Evolutionary conservation across 2,797 vertebrate genomes (phyloP).

Genomic region (Oreortyx pictus): DNA sequence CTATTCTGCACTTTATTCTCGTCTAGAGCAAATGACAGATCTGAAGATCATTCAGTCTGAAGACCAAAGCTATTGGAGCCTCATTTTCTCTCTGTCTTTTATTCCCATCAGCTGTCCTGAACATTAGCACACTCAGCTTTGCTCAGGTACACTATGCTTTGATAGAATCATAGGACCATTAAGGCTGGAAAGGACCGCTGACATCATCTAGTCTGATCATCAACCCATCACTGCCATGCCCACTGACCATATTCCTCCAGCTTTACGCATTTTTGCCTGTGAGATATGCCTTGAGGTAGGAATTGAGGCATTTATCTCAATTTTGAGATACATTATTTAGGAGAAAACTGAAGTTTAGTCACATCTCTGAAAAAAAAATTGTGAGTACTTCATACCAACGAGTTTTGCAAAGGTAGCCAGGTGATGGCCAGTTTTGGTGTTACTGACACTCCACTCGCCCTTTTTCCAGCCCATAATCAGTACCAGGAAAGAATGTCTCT

Average conservation of each 20-base stretch:
- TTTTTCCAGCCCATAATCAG: slow-evolving; percentile 33
- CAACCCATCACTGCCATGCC: too few species aligned
- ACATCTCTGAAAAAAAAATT: neutral
- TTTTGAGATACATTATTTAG: neutral
- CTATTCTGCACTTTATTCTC: neutral
- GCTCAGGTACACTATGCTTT: neutral
- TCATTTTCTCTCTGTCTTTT: slow-evolving; percentile 3
- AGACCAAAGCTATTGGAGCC: neutral
- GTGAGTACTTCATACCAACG: neutral
- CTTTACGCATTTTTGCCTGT: neutral
- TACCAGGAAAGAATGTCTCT: slow-evolving; percentile 16
- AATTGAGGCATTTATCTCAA: neutral
- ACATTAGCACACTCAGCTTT: neutral
- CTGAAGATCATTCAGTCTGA: slow-evolving; percentile 1
- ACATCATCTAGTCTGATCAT: too few species aligned
- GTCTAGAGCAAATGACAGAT: neutral
- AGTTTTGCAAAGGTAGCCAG: neutral
- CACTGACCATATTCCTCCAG: neutral
- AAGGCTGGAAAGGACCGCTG: too few species aligned
- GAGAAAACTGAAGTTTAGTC: slow-evolving; percentile 1
- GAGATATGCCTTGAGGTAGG: neutral
- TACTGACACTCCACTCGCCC: slow-evolving; percentile 4
- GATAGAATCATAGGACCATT: neutral
- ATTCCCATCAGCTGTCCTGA: neutral
- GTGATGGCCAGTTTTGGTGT: neutral